Base-by-base conservation (phyloP, 2,113 vertebrate genomes). In the Meriones unguiculatus region DNA sequence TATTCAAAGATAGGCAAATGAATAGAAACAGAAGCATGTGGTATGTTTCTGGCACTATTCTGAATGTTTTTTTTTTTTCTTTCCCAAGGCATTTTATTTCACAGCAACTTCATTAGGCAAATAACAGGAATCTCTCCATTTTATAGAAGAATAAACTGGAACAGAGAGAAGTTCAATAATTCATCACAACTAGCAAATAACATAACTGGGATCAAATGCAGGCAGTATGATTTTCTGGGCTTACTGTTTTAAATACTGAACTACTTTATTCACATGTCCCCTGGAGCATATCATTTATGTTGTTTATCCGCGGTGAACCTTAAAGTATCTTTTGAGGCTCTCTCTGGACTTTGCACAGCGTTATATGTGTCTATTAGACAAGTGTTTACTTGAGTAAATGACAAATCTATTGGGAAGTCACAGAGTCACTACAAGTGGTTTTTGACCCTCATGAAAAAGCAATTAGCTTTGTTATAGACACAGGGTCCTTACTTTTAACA, bases 31-130 rank as follows among this genome's bases (percentile, higher is more conserved):
- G 30, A n/a, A 69, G 12, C 22, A 54, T 46, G 35, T 50, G 30
- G 62, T 35, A 62, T 76, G 38, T 64, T 80, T 95, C 22, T 69
- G 59, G 17, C 22, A 81, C 1, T 65, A 46, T 18, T 76, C 25
- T 69, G 35, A 70, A 76, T n/a, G 13, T 54, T 46, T 46, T 46
- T 46, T 46, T 80, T 80, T 94, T 32, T 8, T 59, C 20, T 82
- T 93, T 87, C 38, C 65, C 59, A 75, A 86, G 50, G 38, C 75
- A 46, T 41, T 69, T 92, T 86, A 86, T 95, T 85, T 92, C 25
- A 35, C 30, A 80, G 17, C 57, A 65, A 30, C 11, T 82, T 88
- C 17, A 77, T 87, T 92, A 92, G 17, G 35, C 25, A 64, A 4
- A 15, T 93, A 38, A 8, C 52, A 93, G 35, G 67, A 46, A 41